Evolutionary conservation across 2,888 invertebrate species (phyloP).

Genomic region (Drosophila atroscutellata): DNA sequence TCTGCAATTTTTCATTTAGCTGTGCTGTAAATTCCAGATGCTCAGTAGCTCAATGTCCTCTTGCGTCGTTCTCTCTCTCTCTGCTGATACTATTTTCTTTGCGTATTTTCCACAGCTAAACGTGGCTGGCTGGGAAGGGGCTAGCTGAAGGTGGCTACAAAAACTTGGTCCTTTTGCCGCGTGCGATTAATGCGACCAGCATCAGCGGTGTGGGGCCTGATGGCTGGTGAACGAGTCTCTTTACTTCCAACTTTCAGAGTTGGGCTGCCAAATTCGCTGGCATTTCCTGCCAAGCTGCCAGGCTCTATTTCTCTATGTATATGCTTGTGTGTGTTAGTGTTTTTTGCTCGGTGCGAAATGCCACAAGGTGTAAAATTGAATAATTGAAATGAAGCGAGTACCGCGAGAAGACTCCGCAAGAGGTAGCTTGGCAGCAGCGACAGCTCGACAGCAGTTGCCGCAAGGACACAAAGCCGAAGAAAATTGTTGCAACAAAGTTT

Average conservation of each 20-base stretch:
- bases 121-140: constrained; percentile 1
- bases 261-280: constrained; percentile 66
- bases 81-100: constrained; percentile 22
- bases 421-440: constrained; percentile 14
- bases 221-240: constrained; percentile 31
- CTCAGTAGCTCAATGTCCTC: constrained; percentile 30
- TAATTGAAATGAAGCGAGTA: constrained; percentile 78
- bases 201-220: neutral
- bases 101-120: constrained; percentile 36
- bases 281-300: constrained; percentile 46
- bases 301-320: neutral
- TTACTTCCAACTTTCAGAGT: constrained; percentile 44
- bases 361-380: constrained; percentile 83
- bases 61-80: neutral
- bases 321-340: constrained; percentile 14
- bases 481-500: constrained; percentile 72
- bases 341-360: constrained; percentile 64
- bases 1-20: constrained; percentile 73
- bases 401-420: constrained; percentile 28
- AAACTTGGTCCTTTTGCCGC: constrained; percentile 76
- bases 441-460: constrained; percentile 11
- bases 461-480: constrained; percentile 42
- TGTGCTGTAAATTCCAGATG: constrained; percentile 75
- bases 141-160: constrained; percentile 36
- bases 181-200: constrained; percentile 74